phyloP scores from a whole-genome alignment of 1,140 invertebrate genomes.

The Atopsyche davidsoni region DNA sequence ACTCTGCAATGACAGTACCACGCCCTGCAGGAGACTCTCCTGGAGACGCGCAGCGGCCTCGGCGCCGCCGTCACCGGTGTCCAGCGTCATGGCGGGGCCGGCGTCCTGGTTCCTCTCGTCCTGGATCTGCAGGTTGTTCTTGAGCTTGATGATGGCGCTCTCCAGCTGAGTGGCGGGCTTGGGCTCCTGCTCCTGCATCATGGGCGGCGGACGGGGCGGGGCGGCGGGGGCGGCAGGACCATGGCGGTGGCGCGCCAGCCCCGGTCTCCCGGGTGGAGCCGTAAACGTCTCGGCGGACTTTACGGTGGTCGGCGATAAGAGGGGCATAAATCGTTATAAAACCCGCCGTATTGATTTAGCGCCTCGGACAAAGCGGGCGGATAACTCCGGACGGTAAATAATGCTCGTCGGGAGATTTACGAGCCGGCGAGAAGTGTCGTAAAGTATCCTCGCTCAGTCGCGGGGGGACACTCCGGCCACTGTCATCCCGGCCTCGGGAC shows the following conservation, averaged over 20 bases:
- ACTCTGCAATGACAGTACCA: conserved; percentile 69
- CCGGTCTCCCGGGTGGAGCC: conserved; percentile 8
- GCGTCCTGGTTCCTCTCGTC: conserved; percentile 42
- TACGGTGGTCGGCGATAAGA: conserved; percentile 15
- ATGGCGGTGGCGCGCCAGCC: neutral
- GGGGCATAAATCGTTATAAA: conserved; percentile 24
- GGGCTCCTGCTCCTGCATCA: conserved; percentile 38
- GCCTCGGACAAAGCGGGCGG: conserved; percentile 11
- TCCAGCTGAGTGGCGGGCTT: conserved; percentile 44
- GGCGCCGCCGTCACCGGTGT: conserved; percentile 37
- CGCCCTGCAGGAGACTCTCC: conserved; percentile 58
- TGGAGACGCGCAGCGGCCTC: conserved; percentile 46
- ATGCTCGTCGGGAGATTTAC: conserved; percentile 1
- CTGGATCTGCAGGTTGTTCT: conserved; percentile 47
- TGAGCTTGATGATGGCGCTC: conserved; percentile 47
- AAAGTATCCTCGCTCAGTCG: conserved; percentile 10
- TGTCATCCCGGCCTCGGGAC: neutral
- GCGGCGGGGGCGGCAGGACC: neutral
- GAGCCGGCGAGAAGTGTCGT: conserved; percentile 1
- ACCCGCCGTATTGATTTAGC: conserved; percentile 18
- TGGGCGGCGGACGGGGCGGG: conserved; percentile 6
- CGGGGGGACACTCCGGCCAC: neutral
- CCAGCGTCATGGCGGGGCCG: conserved; percentile 38
- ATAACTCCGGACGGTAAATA: conserved; percentile 2
- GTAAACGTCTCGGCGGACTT: conserved; percentile 16